Base-by-base conservation (phyloP, 2,797 vertebrate species). In the Pristis pectinata region DNA sequence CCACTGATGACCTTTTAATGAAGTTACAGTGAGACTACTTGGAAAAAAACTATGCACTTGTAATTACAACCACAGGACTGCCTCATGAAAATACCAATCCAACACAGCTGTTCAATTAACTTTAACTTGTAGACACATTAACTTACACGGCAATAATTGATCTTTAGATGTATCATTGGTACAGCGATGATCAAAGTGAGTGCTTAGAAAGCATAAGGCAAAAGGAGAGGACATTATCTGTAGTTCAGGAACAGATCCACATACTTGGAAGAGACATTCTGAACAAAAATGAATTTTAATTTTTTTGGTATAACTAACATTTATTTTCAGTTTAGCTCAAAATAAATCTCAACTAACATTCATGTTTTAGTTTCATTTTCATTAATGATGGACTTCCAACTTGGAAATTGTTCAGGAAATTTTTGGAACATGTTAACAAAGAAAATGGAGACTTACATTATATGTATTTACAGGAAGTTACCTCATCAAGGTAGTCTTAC, bases 61-160 rank as follows among this genome's bases (percentile, higher is more conserved):
- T 74, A 94, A 94, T 94, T 94, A 56, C 70, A 94, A 76, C 49
- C 92, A 76, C 70, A 53, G 44, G 49, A 74, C 41, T 94, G 92
- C 70, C 41, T 74, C 44, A 94, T 94, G 92, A 94, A 94, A 94
- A 94, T 94, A 94, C 70, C 92, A 94, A 94, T 94, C 27, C 70
- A 94, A 94, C 92, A 76, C 67, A 72, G 49, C 92, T 94, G 92
- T 94, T 94, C 92, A 94, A 94, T 94, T 94, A 74, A 76, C 92
- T 76, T 94, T 76, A 94, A 94, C 92, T 94, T 53, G 92, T 76
- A 76, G 70, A 30, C 44, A 56, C 70, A 94, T 94, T 94, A 76
- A 44, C 92, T 76, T 94, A 94, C 92, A 74, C 44, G 53, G 92
- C 70, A 53, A 74, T 94, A 94, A 76, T 94, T 94, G 92, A 94